Conservation (phyloP, 2,113 vertebrate genomes). For the Elephas maximus region DNA sequence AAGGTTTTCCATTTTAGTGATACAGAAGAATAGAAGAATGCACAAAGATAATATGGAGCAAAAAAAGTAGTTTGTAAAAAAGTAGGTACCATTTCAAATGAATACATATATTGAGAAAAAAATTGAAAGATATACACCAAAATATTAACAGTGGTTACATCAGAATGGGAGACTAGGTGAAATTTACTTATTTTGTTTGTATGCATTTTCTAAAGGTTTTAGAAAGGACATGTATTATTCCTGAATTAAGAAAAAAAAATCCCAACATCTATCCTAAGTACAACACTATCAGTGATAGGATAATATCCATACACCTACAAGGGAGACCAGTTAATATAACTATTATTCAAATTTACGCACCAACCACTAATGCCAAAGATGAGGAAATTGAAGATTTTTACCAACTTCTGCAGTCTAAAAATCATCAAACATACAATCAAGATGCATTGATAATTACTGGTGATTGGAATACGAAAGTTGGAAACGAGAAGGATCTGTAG, state of each 20-base stretch:
- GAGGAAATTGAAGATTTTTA: no score
- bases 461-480: no score
- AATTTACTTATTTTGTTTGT: neutral
- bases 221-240: neutral
- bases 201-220: conserved; percentile 44
- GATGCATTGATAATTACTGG: no score
- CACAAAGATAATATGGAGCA: neutral
- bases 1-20: conserved; percentile 11
- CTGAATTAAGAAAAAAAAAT: neutral
- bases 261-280: no score
- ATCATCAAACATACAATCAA: no score
- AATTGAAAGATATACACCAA: neutral
- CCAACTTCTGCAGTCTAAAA: no score
- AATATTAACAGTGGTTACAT: conserved; percentile 7
- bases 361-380: no score
- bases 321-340: no score
- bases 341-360: no score
- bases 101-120: neutral
- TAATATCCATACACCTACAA: no score
- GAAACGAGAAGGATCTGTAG: no score
- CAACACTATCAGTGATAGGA: no score
- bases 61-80: neutral
- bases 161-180: neutral
- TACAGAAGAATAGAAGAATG: neutral
- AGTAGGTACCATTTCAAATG: neutral